Conservation (phyloP, 2,797 vertebrate species). For the Alauda arvensis region DNA sequence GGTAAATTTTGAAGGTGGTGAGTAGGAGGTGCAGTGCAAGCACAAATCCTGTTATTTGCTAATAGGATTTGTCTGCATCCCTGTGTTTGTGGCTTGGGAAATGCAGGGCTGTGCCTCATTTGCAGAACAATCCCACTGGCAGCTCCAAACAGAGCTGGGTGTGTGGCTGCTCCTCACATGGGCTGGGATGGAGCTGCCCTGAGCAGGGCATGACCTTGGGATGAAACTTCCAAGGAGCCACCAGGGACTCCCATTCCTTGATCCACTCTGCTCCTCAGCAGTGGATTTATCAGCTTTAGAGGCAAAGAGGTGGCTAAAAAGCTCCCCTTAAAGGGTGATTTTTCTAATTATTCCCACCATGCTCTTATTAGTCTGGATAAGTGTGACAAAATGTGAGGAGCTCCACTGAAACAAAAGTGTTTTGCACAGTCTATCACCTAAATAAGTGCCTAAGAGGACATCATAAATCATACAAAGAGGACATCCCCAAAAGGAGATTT, state of each 20-base stretch:
- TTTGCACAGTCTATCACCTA: not conserved
- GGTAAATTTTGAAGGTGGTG: conserved; percentile 40
- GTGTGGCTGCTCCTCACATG: not conserved
- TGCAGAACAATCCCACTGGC: conserved; percentile 16
- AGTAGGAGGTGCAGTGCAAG: conserved; percentile 32
- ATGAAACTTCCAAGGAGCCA: not conserved
- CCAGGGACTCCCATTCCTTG: not conserved
- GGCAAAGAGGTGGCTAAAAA: not conserved
- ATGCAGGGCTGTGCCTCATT: conserved; percentile 14
- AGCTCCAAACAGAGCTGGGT: not conserved
- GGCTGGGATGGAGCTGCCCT: not conserved
- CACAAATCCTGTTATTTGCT: conserved; percentile 55
- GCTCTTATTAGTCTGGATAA: not conserved
- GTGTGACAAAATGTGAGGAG: not conserved
- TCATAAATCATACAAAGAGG: not conserved
- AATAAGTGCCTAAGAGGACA: not conserved
- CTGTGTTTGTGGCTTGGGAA: conserved; percentile 48
- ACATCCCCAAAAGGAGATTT: not conserved
- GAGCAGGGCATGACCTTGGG: not conserved
- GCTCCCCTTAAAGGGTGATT: not conserved
- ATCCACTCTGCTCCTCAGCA: not conserved
- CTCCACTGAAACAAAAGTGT: not conserved
- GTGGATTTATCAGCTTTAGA: not conserved
- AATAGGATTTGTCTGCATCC: conserved; percentile 54
- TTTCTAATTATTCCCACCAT: not conserved